Evolutionary conservation across 2,888 invertebrate genomes (phyloP), one percentile per base, ranked within the genome.

Genomic region (Morpho achilles): DNA sequence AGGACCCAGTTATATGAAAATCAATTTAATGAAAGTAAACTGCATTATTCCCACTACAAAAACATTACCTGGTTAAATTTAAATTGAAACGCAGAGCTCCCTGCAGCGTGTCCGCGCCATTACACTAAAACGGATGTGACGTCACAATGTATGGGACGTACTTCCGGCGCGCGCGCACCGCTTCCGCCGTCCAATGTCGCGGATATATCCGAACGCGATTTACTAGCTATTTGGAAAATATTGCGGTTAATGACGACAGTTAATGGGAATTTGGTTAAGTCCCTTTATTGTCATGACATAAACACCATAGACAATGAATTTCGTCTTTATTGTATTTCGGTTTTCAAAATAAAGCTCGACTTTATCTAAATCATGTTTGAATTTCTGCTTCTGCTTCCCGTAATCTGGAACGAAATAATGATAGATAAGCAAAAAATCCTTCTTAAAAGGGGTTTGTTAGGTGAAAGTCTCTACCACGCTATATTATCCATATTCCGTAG

Each of bases 141-240:
- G 80, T 81, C 77, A 79, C 74, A 79, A 85, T 84, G 69, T 74
- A 87, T 85, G 80, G 80, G 76, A 69, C 50, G 51, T 49, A 67
- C 72, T 70, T 84, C 85, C 85, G 85, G 76, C 80, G 82, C 80
- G 70, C 73, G 80, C 80, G 80, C 79, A 75, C 79, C 76, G 66
- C 76, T 71, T 82, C 84, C 84, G 77, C 67, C 67, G 67, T 64
- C 74, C 79, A 84, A 85, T 82, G 85, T 80, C 73, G 77, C 79
- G 79, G 69, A 74, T 74, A 77, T 75, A 77, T 85, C 86, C 85
- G 86, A 74, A 77, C 74, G 78, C 78, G 74, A 84, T 87, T 83
- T 80, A 75, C 71, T 70, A 68, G 79, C 67, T 75, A 72, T 79
- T 71, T 67, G 72, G 73, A 79, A 78, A 78, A 80, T 78, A 78